Base-by-base conservation (phyloP, 2,888 invertebrate genomes). In the Micoletzkya japonica region DNA sequence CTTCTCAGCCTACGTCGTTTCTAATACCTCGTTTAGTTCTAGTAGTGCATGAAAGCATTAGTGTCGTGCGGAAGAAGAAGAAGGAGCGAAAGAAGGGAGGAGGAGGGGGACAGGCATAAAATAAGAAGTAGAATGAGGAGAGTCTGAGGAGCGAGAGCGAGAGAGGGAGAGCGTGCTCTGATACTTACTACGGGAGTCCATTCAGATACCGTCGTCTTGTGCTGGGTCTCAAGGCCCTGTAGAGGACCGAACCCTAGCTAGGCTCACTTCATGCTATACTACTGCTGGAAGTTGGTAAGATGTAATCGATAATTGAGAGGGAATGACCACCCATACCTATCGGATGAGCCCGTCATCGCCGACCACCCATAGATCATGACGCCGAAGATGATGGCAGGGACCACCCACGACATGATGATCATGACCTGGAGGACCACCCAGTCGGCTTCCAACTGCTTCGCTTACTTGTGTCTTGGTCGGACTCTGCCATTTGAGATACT, bases 391-490 rank as follows among this genome's bases (percentile, higher is more conserved):
- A 79, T 64, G 49, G 80, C 78, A 2, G 85, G 84, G 52, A 85
- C 56, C 6, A 85, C 50, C 85, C 85, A 85, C 2, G 83, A 83
- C 63, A 82, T 60, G 60, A 82, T 67, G 57, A 85, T 85, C 28
- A 81, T 70, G 37, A 77, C 63, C 67, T 80, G 72, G 14, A 60
- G 2, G 24, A 26, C 54, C 2, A 26, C 26, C 54, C 54, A 4
- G n/a, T n/a, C 54, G 58, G 24, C 4, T 4, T 20, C 20, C 2
- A 1, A 20, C 36, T 17, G 52, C 6, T 52, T 1, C 56, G 2
- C 20, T 50, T n/a, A 52, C 59, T 73, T 76, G 76, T 4, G 80
- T 95, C 80, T 93, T 90, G 75, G 91, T 91, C 85, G 95, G 93
- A 4, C 96, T 80, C 70, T 85, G 85, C 86, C 86, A 85, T 72